Conservation (phyloP, 1,140 invertebrate genomes). For the Spodoptera frugiperda region DNA sequence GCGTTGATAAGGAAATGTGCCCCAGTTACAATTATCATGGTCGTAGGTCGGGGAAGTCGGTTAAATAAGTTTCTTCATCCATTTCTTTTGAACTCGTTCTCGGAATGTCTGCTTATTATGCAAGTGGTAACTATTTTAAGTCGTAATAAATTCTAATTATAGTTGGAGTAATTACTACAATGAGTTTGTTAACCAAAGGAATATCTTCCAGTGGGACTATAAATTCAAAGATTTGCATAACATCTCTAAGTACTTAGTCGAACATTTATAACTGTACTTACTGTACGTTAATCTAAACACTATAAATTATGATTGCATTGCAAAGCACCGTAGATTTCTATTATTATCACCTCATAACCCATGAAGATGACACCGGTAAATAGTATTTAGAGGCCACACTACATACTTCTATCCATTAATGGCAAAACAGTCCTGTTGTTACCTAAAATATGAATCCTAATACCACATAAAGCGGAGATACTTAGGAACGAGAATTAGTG, state of each 20-base stretch:
- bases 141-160: constrained; percentile 32
- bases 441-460: constrained; percentile 15
- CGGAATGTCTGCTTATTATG: constrained; percentile 8
- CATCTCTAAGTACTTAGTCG: constrained; percentile 14
- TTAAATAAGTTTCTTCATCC: background rate
- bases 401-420: too few species aligned
- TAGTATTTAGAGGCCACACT: too few species aligned
- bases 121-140: background rate
- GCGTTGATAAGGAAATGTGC: constrained; percentile 23
- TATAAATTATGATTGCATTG: too few species aligned
- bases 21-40: constrained; percentile 31
- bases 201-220: constrained; percentile 27
- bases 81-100: constrained; percentile 7
- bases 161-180: constrained; percentile 38
- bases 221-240: constrained; percentile 27
- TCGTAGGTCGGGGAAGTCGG: constrained; percentile 2
- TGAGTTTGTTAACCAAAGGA: constrained; percentile 15
- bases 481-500: constrained; percentile 26
- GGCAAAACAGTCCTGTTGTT: too few species aligned
- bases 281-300: too few species aligned
- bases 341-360: too few species aligned
- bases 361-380: too few species aligned
- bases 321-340: too few species aligned
- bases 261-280: constrained; percentile 12
- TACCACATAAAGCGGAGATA: constrained; percentile 9